Evolutionary conservation across 2,888 invertebrate species (phyloP).

Genomic region (Pammene aurita): DNA sequence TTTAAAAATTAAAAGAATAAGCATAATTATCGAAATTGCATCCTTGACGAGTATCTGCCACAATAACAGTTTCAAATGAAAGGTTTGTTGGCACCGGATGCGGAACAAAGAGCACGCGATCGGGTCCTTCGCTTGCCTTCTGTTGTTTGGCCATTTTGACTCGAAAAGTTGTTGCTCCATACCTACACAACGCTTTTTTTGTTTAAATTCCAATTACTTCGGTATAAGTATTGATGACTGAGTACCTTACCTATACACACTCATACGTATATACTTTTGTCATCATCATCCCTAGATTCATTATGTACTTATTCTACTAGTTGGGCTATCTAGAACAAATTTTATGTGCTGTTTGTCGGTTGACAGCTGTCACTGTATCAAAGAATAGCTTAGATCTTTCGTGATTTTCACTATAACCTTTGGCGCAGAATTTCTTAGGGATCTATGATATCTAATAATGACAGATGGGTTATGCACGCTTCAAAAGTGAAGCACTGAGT

Average conservation of each 20-base stretch:
- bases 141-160: constrained; percentile 55
- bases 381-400: no score
- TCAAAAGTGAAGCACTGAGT: no score
- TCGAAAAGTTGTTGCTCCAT: constrained; percentile 21
- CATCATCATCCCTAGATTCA: no score
- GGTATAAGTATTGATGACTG: neutral
- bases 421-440: no score
- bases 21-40: constrained; percentile 71
- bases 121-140: constrained; percentile 66
- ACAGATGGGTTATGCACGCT: no score
- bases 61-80: constrained; percentile 57
- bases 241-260: neutral
- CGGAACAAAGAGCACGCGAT: constrained; percentile 80
- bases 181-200: neutral
- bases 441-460: no score
- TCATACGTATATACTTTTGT: no score
- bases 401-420: no score
- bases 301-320: no score
- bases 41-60: constrained; percentile 57
- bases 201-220: constrained; percentile 3
- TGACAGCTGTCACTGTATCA: no score
- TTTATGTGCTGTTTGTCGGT: no score
- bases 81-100: constrained; percentile 68
- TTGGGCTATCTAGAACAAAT: no score
- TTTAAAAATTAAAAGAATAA: constrained; percentile 51